Evolutionary conservation across 1,140 invertebrate genomes (phyloP).

Genomic region (Steinernema khuongi): DNA sequence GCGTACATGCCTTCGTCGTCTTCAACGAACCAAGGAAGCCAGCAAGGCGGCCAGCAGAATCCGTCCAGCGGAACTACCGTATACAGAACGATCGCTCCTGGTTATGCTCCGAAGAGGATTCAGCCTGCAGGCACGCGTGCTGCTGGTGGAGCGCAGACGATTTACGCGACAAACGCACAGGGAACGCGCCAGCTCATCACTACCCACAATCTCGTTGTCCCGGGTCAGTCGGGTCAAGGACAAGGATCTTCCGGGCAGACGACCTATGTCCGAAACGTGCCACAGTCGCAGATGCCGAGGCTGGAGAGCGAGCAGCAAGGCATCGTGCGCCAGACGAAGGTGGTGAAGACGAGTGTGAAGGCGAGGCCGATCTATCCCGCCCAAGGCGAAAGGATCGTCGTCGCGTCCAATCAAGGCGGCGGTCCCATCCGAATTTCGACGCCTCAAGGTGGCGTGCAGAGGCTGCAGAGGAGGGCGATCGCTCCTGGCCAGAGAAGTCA

Average conservation of each 20-base stretch:
- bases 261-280: background rate
- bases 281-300: background rate
- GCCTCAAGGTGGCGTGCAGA: background rate
- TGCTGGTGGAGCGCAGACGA: too few species aligned
- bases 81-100: background rate
- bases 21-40: background rate
- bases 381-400: background rate
- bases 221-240: background rate
- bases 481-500: background rate
- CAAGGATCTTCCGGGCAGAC: background rate
- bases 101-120: too few species aligned
- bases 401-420: background rate
- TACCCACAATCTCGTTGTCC: background rate
- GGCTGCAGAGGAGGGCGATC: background rate
- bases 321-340: background rate
- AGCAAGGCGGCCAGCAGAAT: background rate
- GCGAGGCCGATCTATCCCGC: background rate
- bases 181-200: too few species aligned
- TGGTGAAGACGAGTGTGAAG: background rate
- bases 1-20: background rate
- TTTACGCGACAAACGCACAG: too few species aligned
- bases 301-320: background rate
- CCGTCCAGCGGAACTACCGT: background rate
- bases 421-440: background rate
- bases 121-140: too few species aligned